phyloP scores from a whole-genome alignment of 2,888 invertebrate genomes.

The Gymnosoma rotundatum region DNA sequence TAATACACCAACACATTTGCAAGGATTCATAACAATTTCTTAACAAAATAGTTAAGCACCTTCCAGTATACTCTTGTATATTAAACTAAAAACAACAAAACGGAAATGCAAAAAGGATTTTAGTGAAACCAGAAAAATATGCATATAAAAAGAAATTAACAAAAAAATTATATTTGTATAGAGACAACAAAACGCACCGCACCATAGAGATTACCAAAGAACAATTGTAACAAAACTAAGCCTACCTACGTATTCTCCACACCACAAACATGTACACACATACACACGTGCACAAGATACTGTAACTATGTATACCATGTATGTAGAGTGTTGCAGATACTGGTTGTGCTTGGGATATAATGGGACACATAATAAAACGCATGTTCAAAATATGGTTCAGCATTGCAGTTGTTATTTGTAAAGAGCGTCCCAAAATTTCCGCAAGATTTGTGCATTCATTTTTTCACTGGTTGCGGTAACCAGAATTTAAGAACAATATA shows the following conservation, averaged over 20 bases:
- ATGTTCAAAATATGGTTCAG: slow-evolving; percentile 45
- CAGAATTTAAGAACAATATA: no score
- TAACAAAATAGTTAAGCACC: no score
- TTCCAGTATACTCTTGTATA: neutral
- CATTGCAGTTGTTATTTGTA: slow-evolving; percentile 49
- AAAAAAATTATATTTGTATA: slow-evolving; percentile 32
- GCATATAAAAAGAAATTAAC: neutral
- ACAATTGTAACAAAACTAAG: slow-evolving; percentile 37
- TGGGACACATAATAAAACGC: slow-evolving; percentile 68
- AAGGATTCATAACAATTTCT: no score
- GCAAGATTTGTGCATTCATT: no score
- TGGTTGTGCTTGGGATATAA: slow-evolving; percentile 40
- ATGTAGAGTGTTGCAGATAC: slow-evolving; percentile 46
- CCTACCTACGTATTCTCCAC: slow-evolving; percentile 15
- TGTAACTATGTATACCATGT: slow-evolving; percentile 16
- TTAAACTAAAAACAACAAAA: slow-evolving; percentile 12
- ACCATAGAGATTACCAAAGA: slow-evolving; percentile 32
- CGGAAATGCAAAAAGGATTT: slow-evolving; percentile 37
- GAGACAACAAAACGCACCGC: slow-evolving; percentile 13
- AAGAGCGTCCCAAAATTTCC: no score
- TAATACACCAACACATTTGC: no score
- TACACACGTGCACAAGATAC: neutral
- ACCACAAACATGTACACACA: slow-evolving; percentile 33
- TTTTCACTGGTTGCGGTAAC: no score
- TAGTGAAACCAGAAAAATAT: slow-evolving; percentile 45